Evolutionary conservation across 2,888 invertebrate species (phyloP).

Genomic region (Pristionchus fissidentatus): DNA sequence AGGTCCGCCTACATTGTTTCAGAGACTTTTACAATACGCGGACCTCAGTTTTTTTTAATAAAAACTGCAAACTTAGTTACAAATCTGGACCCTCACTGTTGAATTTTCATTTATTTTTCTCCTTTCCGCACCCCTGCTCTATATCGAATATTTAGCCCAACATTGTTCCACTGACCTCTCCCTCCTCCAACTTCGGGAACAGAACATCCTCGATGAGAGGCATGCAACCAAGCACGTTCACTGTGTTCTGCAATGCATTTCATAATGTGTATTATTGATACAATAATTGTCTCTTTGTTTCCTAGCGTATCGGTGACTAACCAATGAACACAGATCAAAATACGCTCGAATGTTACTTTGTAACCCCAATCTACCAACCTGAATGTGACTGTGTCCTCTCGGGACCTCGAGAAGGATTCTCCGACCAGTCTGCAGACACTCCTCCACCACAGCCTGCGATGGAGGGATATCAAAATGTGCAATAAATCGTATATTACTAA

Average conservation of each 20-base stretch:
- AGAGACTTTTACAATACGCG: too few species aligned
- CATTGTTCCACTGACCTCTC: not conserved
- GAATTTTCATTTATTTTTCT: too few species aligned
- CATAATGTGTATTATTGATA: not conserved
- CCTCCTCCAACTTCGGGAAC: constrained; percentile 45
- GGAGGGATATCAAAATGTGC: too few species aligned
- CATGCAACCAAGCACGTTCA: constrained; percentile 60
- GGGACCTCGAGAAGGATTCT: not conserved
- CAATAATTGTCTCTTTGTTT: too few species aligned
- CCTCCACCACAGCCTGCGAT: not conserved
- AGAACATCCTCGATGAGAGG: constrained; percentile 41
- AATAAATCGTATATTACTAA: not conserved
- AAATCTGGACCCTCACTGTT: too few species aligned
- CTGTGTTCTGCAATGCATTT: constrained; percentile 55
- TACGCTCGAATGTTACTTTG: too few species aligned
- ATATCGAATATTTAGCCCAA: not conserved
- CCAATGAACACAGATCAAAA: not conserved
- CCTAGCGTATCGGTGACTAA: too few species aligned
- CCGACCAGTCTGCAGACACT: constrained; percentile 7
- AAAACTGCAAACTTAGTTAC: too few species aligned
- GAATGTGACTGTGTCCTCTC: not conserved
- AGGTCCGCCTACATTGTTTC: too few species aligned
- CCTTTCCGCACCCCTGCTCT: not conserved
- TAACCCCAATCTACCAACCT: constrained; percentile 13
- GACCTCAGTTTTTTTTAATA: too few species aligned